Conservation (phyloP, 53 echinoderm and acorn worm genomes). For the Echinarachnius parma region DNA sequence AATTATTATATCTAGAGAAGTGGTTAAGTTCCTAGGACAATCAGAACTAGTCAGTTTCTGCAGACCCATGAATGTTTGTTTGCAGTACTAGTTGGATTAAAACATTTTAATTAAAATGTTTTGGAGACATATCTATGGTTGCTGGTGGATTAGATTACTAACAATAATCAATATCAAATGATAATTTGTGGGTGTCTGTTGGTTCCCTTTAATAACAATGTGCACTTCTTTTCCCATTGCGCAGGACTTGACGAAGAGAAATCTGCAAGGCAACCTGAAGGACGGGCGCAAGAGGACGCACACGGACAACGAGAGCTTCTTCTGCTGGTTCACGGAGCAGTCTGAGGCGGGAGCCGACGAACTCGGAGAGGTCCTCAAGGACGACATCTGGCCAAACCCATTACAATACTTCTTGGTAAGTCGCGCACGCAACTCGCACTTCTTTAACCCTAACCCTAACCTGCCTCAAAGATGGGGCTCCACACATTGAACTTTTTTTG, state of each 20-base stretch:
- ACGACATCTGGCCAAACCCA: conserved; percentile 99
- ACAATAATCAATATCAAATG: background rate
- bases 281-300: conserved; percentile 79
- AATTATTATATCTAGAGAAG: no score
- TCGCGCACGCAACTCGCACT: no score
- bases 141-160: no score
- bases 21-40: no score
- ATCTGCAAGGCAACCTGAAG: conserved; percentile 60
- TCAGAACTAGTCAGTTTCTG: no score
- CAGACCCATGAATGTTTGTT: no score
- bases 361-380: conserved; percentile 96
- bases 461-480: no score
- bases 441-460: no score
- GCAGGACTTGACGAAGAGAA: conserved; percentile 91
- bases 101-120: background rate
- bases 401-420: conserved; percentile 94
- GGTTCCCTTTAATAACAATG: no score
- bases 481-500: no score
- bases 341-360: conserved; percentile 96
- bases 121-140: background rate
- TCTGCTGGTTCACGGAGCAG: conserved; percentile 98
- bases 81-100: no score
- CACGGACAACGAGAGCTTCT: conserved; percentile 96
- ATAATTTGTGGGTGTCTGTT: no score
- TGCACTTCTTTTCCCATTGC: background rate